Percentiles rank a stretch among this genome's conserved stretches.
Conservation (phyloP, 2,888 invertebrate genomes). For the Tenthredo amoena region DNA sequence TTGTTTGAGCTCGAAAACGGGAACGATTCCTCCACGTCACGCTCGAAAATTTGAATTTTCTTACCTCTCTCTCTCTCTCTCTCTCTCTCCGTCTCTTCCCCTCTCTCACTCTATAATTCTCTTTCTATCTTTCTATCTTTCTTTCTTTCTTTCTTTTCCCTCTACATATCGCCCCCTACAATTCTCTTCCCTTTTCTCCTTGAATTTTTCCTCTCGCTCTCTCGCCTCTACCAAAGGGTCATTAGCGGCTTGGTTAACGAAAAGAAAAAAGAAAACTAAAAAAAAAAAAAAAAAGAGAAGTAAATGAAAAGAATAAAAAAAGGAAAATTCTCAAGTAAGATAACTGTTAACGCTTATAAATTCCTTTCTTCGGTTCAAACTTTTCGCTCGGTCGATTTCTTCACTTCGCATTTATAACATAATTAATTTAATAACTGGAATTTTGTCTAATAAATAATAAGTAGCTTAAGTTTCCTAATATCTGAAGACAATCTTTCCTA, state of each 20-base stretch:
- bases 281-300: slow-evolving; percentile 50
- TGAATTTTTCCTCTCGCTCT: slow-evolving; percentile 1
- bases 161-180: not conserved
- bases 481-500: not conserved
- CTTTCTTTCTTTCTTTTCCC: not conserved
- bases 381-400: not conserved
- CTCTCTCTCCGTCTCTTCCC: not conserved
- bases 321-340: slow-evolving; percentile 46
- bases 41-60: slow-evolving; percentile 56
- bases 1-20: slow-evolving; percentile 56
- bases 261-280: not conserved
- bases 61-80: slow-evolving; percentile 13
- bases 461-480: not conserved
- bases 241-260: slow-evolving; percentile 52
- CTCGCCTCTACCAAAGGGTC: slow-evolving; percentile 25
- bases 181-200: not conserved
- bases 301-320: slow-evolving; percentile 38
- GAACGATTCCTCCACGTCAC: slow-evolving; percentile 56
- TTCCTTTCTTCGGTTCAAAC: not conserved
- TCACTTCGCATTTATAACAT: not conserved
- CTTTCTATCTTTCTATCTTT: not conserved
- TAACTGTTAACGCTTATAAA: slow-evolving; percentile 40
- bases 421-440: not conserved
- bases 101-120: slow-evolving; percentile 1
- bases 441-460: too few relatives aligned